Conservation (phyloP, 2,113 vertebrate genomes). For the Uria aalge region DNA sequence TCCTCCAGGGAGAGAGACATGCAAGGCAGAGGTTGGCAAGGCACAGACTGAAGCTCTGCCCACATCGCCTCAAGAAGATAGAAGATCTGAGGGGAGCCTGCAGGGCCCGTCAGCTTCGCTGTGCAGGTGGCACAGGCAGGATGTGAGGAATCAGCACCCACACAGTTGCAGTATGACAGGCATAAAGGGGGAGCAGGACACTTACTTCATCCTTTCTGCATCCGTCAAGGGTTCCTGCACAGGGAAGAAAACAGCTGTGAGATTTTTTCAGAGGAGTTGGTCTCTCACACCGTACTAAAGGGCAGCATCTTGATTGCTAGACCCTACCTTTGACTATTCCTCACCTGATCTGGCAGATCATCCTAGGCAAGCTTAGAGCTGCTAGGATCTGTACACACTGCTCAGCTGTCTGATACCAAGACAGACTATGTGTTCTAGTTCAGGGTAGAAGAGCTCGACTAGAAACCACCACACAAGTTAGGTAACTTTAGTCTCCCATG, state of each 20-base stretch:
- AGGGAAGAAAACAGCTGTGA: conserved; percentile 64
- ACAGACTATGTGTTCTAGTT: neutral
- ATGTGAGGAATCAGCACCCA: neutral
- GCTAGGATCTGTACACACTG: neutral
- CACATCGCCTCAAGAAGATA: neutral
- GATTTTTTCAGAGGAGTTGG: neutral
- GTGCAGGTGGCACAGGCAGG: neutral
- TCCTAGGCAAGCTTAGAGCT: neutral
- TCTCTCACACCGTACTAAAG: neutral
- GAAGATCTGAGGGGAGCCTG: neutral
- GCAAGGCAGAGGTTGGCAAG: neutral
- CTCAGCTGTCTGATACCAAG: neutral
- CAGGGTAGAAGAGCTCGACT: neutral
- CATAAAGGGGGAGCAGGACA: conserved; percentile 13
- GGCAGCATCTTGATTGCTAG: neutral
- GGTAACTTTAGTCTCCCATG: neutral
- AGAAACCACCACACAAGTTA: neutral
- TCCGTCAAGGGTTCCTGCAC: conserved; percentile 86
- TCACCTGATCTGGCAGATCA: neutral
- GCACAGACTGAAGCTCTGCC: conserved; percentile 2
- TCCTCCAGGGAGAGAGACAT: neutral
- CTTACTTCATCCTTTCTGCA: conserved; percentile 92
- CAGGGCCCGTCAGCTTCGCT: neutral
- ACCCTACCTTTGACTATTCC: neutral
- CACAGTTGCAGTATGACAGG: neutral